Percentiles rank a stretch among this genome's conserved stretches.
Conservation (phyloP, 2,113 vertebrate genomes). For the Ammodytes dubius region DNA sequence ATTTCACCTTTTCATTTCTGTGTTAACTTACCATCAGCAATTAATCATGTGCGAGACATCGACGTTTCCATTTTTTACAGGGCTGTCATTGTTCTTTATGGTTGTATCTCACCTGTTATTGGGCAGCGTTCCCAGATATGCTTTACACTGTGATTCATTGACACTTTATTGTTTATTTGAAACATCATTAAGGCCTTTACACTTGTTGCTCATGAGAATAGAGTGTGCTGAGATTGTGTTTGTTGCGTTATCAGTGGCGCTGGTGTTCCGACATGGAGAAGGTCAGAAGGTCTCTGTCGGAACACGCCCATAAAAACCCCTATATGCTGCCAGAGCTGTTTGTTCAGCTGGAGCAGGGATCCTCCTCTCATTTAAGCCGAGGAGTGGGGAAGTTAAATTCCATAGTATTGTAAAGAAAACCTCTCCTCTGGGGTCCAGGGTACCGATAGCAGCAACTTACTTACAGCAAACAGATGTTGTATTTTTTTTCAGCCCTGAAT, state of each 20-base stretch:
- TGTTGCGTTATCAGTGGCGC: constrained; percentile 30
- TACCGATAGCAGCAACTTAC: constrained; percentile 21
- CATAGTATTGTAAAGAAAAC: constrained; percentile 25
- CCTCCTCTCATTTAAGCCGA: constrained; percentile 55
- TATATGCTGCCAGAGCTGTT: constrained; percentile 57
- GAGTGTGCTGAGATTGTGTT: background rate
- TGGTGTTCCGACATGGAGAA: constrained; percentile 40
- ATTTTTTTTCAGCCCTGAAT: constrained; percentile 50
- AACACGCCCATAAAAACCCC: constrained; percentile 48
- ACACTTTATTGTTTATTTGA: background rate
- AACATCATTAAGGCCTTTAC: background rate
- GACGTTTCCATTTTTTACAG: background rate
- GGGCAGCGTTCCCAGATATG: background rate
- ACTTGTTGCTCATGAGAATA: background rate
- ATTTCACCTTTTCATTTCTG: constrained; percentile 5
- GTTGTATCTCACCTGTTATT: background rate
- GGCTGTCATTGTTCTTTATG: constrained; percentile 2
- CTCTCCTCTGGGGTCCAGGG: constrained; percentile 22
- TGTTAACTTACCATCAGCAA: background rate
- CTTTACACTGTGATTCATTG: constrained; percentile 12
- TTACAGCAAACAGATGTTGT: constrained; percentile 63
- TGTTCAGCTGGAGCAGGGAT: constrained; percentile 73
- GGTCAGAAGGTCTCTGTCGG: constrained; percentile 49
- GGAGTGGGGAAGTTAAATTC: constrained; percentile 45
- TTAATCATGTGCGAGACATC: constrained; percentile 3